Base-by-base conservation (phyloP, 2,113 vertebrate species). In the Corynorhinus townsendii region DNA sequence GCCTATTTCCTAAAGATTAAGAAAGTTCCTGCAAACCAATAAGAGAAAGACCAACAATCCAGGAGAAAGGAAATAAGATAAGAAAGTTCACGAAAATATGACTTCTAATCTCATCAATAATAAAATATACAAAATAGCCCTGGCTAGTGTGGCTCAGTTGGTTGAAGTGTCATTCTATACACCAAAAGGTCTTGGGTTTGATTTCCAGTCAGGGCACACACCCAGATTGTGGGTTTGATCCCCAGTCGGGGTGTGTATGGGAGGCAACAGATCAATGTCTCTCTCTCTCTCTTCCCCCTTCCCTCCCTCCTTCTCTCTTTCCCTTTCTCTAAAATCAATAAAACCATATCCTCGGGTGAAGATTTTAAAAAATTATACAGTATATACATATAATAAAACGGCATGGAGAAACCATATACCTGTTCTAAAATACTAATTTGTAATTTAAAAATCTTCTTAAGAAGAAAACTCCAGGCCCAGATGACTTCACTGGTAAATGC, bases 381-480 rank as follows among this genome's bases (percentile, higher is more conserved):
- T 43, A 59, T 22, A 49, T 52, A 85, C 9, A 64, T 7, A 93
- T 93, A 94, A 72, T 52, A 75, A 93, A 81, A 66, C 10, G 64
- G 93, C 17, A 73, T 0, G 15, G 30, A 77, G 24, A 93, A 89
- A 38, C 4, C 43, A 56, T 35, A 7, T 28, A 64, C 40, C 56
- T 85, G 62, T 69, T 93, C 24, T 77, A 92, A 94, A 88, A 54
- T 47, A 69, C 9, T 35, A 90, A 92, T 47, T 22, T 87, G 6
- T 47, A 82, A 92, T 94, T 91, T 69, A 79, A 96, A 92, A 88
- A 93, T 84, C 22, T 81, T 86, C 72, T 69, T 90, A 89, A 73
- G 28, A 59, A 66, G 40, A 83, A 84, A 96, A 84, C n/a, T 59
- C 49, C 3, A 89, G 62, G 43, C 28, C 17, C 43, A 72, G 14